These are phyloP conservation scores for Actias luna DNA, from an alignment of 2,888 invertebrate species.

Conservation along the genomic window DNA sequence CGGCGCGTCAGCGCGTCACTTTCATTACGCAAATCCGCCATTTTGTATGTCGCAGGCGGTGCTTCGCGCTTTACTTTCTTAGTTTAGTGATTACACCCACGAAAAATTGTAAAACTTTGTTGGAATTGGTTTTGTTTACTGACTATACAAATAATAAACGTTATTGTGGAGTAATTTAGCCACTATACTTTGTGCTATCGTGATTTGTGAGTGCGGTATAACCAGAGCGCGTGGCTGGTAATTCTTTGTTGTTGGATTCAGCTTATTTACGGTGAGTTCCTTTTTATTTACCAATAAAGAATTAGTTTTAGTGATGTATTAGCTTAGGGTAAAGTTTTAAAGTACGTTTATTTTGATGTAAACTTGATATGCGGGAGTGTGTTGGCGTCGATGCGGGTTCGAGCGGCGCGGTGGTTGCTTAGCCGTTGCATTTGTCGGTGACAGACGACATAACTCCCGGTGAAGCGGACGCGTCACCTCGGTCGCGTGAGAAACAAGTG, in stretches of 20 bases:
- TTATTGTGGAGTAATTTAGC: slow-evolving; percentile 61
- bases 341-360: slow-evolving; percentile 22
- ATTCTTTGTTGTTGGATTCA: slow-evolving; percentile 81
- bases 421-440: slow-evolving; percentile 55
- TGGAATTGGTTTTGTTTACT: slow-evolving; percentile 55
- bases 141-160: slow-evolving; percentile 60
- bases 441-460: slow-evolving; percentile 63
- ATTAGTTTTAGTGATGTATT: slow-evolving; percentile 28
- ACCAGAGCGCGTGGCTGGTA: slow-evolving; percentile 81
- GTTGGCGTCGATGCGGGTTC: slow-evolving; percentile 48
- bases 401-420: slow-evolving; percentile 53
- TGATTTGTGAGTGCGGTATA: slow-evolving; percentile 78
- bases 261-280: slow-evolving; percentile 75
- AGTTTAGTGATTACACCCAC: slow-evolving; percentile 71
- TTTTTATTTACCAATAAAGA: slow-evolving; percentile 39
- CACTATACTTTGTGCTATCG: slow-evolving; percentile 71
- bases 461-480: slow-evolving; percentile 71
- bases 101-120: slow-evolving; percentile 71
- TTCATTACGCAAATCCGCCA: slow-evolving; percentile 81
- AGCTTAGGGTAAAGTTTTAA: slow-evolving; percentile 31
- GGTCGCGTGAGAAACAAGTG: slow-evolving; percentile 61
- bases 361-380: slow-evolving; percentile 32
- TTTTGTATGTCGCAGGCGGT: slow-evolving; percentile 82
- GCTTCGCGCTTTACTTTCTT: slow-evolving; percentile 73
- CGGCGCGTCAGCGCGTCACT: slow-evolving; percentile 80